Percentiles rank a stretch among this genome's conserved stretches.
Conservation (phyloP, 2,888 invertebrate genomes). For the Campaea margaritaria region DNA sequence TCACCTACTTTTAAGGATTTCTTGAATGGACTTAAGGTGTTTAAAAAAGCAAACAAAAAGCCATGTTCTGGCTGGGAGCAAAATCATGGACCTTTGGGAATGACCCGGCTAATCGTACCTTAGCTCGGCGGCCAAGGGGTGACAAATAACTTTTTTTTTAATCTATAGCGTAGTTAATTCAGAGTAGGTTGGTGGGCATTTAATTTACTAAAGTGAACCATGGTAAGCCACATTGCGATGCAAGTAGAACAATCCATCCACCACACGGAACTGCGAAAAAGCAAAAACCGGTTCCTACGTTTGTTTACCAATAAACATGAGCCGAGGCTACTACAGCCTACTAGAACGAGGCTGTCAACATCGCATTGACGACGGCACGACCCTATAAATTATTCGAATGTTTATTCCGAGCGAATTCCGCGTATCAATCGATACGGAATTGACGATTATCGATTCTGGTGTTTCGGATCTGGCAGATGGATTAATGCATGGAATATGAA, state of each 20-base stretch:
- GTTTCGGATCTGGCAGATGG: not conserved
- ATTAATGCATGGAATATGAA: not conserved
- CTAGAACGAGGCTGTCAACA: slow-evolving; percentile 21
- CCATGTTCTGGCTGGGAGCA: no score
- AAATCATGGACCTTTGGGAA: no score
- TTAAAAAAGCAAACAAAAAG: no score
- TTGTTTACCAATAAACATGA: slow-evolving; percentile 18
- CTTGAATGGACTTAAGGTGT: no score
- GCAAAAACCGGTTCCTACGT: slow-evolving; percentile 1
- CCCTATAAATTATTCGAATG: slow-evolving; percentile 13
- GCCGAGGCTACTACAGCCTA: slow-evolving; percentile 17
- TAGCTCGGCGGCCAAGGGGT: no score
- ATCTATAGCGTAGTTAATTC: no score
- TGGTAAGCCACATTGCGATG: not conserved
- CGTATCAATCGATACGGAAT: slow-evolving; percentile 16
- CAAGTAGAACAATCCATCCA: not conserved
- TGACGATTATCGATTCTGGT: not conserved
- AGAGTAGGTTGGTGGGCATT: no score
- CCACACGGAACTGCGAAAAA: slow-evolving; percentile 11
- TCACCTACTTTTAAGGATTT: no score
- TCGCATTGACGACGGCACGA: slow-evolving; percentile 6
- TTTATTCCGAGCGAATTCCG: slow-evolving; percentile 9
- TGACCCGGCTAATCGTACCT: no score
- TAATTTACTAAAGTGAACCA: no score
- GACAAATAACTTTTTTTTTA: no score